Evolutionary conservation across 2,888 invertebrate genomes (phyloP).

Genomic region (Drosophila austrosaltans): DNA sequence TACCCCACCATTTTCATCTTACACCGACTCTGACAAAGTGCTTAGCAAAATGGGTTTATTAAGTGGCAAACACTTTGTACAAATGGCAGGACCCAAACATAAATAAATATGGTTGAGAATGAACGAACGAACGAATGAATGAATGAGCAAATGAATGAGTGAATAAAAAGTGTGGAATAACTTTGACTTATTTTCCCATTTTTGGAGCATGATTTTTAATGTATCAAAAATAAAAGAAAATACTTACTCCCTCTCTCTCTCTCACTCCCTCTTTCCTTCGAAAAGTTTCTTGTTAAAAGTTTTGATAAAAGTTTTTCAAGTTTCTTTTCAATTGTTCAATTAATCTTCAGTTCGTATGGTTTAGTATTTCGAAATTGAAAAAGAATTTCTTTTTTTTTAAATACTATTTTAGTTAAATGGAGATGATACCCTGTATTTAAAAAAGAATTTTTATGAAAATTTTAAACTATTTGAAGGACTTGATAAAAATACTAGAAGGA

Average conservation of each 20-base stretch:
- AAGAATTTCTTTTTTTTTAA: no score
- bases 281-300: no score
- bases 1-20: neutral
- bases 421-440: no score
- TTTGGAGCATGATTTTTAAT: slow-evolving; percentile 4
- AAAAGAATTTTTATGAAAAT: no score
- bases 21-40: slow-evolving; percentile 49
- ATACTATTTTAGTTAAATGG: no score
- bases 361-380: no score
- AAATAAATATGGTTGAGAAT: slow-evolving; percentile 64
- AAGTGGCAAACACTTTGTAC: slow-evolving; percentile 73
- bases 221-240: slow-evolving; percentile 6
- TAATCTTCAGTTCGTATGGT: no score
- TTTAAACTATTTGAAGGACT: no score
- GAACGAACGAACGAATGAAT: slow-evolving; percentile 18
- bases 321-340: no score
- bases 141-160: slow-evolving; percentile 9
- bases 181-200: neutral
- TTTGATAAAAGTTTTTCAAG: no score
- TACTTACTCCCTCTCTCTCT: neutral
- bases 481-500: no score
- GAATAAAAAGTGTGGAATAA: slow-evolving; percentile 13
- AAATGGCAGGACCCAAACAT: slow-evolving; percentile 60
- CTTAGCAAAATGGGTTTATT: slow-evolving; percentile 76
- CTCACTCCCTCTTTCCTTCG: no score